phyloP scores from a whole-genome alignment of 2,113 vertebrate species.

The Brachionichthys hirsutus region DNA sequence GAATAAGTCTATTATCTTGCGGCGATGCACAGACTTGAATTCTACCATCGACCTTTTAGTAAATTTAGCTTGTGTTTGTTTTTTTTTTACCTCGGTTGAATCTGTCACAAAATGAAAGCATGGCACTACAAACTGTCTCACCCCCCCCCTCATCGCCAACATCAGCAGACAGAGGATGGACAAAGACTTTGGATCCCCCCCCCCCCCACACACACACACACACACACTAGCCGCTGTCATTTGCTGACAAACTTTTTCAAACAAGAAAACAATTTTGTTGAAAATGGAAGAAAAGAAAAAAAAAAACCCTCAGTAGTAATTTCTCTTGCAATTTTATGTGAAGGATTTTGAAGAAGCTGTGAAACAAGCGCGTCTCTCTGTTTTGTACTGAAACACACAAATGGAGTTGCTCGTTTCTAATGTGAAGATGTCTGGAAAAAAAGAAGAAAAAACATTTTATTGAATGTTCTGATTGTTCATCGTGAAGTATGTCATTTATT shows the following conservation, averaged over 20 bases:
- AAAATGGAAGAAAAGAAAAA: constrained; percentile 6
- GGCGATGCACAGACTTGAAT: constrained; percentile 22
- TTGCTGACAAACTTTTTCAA: constrained; percentile 48
- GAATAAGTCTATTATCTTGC: constrained; percentile 2
- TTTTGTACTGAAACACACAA: constrained; percentile 63
- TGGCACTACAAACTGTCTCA: constrained; percentile 6
- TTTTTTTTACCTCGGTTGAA: constrained; percentile 33
- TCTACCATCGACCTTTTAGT: constrained; percentile 14
- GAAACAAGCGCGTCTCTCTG: constrained; percentile 60
- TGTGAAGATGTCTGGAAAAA: constrained; percentile 73
- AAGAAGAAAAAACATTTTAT: constrained; percentile 55
- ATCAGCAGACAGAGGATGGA: constrained; percentile 22
- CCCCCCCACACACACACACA: not conserved
- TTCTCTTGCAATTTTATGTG: constrained; percentile 59
- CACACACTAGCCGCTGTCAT: constrained; percentile 35
- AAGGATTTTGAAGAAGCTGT: constrained; percentile 73
- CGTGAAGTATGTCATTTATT: constrained; percentile 78
- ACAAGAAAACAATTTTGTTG: constrained; percentile 45
- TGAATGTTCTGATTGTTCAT: constrained; percentile 78
- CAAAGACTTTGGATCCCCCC: constrained; percentile 13
- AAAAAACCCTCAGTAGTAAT: constrained; percentile 11
- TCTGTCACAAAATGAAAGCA: constrained; percentile 21
- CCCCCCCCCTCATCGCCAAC: constrained; percentile 3
- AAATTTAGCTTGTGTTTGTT: constrained; percentile 7
- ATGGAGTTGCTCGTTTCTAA: constrained; percentile 69